A percentile compares a stretch with the other conserved stretches of the same genome.
Evolutionary conservation across 2,888 invertebrate genomes (phyloP).

Genomic region (Argynnis bischoffii): DNA sequence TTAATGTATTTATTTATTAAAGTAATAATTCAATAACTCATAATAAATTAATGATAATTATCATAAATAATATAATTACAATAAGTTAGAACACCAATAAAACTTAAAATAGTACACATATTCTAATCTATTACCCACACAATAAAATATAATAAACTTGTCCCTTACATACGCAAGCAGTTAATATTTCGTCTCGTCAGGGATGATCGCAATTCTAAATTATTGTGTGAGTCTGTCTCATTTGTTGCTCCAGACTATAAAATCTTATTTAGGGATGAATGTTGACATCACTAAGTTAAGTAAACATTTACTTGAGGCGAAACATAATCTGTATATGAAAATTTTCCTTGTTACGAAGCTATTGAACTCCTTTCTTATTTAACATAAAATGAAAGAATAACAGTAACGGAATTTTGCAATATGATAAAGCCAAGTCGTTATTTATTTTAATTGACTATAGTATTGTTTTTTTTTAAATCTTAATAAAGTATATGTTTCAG

Average conservation of each 20-base stretch:
- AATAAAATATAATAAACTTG: slow-evolving; percentile 6
- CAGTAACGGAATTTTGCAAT: too few relatives aligned
- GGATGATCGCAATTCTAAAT: slow-evolving; percentile 26
- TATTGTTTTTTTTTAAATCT: too few relatives aligned
- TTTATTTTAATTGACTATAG: too few relatives aligned
- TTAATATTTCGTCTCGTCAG: slow-evolving; percentile 26
- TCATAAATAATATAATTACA: background rate
- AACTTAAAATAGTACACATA: background rate
- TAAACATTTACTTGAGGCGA: background rate
- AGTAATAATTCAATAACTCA: background rate
- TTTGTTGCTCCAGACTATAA: slow-evolving; percentile 7
- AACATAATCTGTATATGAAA: too few relatives aligned
- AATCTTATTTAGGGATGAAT: slow-evolving; percentile 1
- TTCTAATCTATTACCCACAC: background rate
- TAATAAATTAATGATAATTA: background rate
- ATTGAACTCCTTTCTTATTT: too few relatives aligned
- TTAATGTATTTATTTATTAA: background rate
- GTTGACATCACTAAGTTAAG: slow-evolving; percentile 6
- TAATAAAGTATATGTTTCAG: too few relatives aligned
- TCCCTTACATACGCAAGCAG: slow-evolving; percentile 23
- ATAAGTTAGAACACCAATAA: background rate
- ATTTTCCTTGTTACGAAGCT: too few relatives aligned
- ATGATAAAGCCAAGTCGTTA: too few relatives aligned
- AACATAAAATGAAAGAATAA: too few relatives aligned
- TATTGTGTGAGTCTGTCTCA: slow-evolving; percentile 17